Evolutionary conservation across 2,797 vertebrate genomes (phyloP).

Genomic region (Masticophis lateralis): DNA sequence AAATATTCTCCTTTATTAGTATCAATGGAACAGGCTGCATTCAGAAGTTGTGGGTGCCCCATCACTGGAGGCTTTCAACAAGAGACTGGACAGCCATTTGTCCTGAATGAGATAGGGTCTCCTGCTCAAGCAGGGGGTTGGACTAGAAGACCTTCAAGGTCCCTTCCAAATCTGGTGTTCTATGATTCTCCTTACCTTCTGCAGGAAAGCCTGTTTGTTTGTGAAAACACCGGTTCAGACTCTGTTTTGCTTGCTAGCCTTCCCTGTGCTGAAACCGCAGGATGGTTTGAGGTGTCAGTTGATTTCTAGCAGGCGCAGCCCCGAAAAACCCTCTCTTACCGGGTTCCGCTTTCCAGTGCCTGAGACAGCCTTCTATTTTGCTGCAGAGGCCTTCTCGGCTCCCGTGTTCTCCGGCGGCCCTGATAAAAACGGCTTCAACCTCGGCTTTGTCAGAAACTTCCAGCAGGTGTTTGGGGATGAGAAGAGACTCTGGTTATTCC

Average conservation of each 20-base stretch:
- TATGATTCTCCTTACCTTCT: not conserved
- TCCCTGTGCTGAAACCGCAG: not conserved
- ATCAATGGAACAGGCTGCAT: not conserved
- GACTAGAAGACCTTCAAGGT: not conserved
- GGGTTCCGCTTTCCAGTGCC: not conserved
- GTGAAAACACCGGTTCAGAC: not conserved
- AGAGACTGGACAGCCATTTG: not conserved
- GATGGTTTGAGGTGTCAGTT: not conserved
- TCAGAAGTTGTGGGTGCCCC: not conserved
- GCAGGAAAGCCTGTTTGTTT: not conserved
- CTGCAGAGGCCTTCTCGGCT: conserved; percentile 92
- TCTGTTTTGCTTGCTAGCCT: not conserved
- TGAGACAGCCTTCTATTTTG: not conserved
- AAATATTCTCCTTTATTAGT: not conserved
- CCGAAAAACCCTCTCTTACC: not conserved
- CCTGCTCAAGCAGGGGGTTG: not conserved
- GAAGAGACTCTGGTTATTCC: conserved; percentile 88
- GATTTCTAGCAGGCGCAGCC: not conserved
- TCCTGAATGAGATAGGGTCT: not conserved
- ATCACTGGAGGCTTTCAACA: not conserved
- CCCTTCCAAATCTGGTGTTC: not conserved
- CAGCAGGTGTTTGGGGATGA: conserved; percentile 93
- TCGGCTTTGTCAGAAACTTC: conserved; percentile 86
- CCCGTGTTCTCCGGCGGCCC: conserved; percentile 89
- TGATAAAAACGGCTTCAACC: conserved; percentile 93